phyloP scores from a whole-genome alignment of 1,140 invertebrate species.

The Dinoponera quadriceps region DNA sequence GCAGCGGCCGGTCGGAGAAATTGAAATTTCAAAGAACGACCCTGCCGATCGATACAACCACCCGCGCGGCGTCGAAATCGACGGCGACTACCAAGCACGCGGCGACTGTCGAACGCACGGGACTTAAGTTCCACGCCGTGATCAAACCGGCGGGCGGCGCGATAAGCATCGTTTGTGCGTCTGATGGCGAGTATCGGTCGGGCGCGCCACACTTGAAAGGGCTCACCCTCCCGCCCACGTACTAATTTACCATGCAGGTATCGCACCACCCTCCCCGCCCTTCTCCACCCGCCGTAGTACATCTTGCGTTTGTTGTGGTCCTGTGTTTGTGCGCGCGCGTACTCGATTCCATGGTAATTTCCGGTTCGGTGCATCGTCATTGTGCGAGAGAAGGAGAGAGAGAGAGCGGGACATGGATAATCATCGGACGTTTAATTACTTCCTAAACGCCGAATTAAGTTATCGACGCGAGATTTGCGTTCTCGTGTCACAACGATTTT shows the following conservation, averaged over 20 bases:
- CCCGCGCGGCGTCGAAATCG: conserved; percentile 24
- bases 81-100: conserved; percentile 8
- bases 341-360: conserved; percentile 74
- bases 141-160: conserved; percentile 70
- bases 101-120: conserved; percentile 52
- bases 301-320: conserved; percentile 43
- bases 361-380: conserved; percentile 73
- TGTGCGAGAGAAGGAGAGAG: conserved; percentile 42
- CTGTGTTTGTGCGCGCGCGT: conserved; percentile 25
- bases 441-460: conserved; percentile 70
- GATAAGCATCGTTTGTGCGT: conserved; percentile 77
- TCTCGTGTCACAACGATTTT: no score
- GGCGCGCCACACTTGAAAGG: conserved; percentile 69
- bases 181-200: conserved; percentile 68
- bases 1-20: conserved; percentile 8
- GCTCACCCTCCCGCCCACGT: conserved; percentile 53
- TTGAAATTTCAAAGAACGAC: conserved; percentile 49
- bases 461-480: conserved; percentile 37
- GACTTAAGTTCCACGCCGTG: conserved; percentile 45
- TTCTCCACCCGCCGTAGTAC: neutral
- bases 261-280: conserved; percentile 36
- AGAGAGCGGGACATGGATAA: conserved; percentile 66
- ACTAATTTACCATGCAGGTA: conserved; percentile 76
- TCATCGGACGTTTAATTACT: conserved; percentile 76
- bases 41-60: conserved; percentile 9